Base-by-base conservation (phyloP, 2,888 invertebrate species). In the Octodonta nipae region DNA sequence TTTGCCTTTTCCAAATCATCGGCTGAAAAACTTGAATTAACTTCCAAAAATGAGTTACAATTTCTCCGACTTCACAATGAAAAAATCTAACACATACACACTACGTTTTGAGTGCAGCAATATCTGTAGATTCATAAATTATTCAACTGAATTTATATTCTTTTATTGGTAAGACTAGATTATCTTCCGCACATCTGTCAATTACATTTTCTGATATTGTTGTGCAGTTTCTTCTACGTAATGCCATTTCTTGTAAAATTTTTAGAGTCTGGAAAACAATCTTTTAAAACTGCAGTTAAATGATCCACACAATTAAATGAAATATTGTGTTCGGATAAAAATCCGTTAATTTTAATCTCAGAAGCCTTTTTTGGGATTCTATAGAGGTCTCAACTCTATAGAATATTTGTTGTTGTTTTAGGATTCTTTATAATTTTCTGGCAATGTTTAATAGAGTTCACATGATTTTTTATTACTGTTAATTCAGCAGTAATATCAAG, bases 41-140 rank as follows among this genome's bases (percentile, higher is more conserved):
- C 30, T 32, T 33, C n/a, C n/a, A 40, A 11, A 37, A 33, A 15
- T 27, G 15, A 13, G 26, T 38, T 20, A 12, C 16, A 22, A 36
- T 30, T 13, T 10, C 20, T n/a, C 20, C 7, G n/a, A 7, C 12
- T 33, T 31, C 34, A 26, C 36, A 10, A 33, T 45, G 40, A 45
- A 42, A 46, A 42, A 35, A 47, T 27, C 46, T 34, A 13, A 50
- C 46, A 26, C 43, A 39, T 14, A 49, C 37, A 31, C 48, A 48
- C 33, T 41, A 32, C 12, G 43, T 41, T 40, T 51, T 51, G 12
- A 36, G 29, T n/a, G 44, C 39, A 13, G 43, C 38, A 32, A 50
- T 41, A 30, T 51, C 52, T 6, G 48, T 52, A 4, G 47, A 43
- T 36, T 52, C 47, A 32, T 52, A 47, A 13, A 38, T 39, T 27